These are phyloP conservation scores for Lathronympha strigana DNA, from an alignment of 2,888 invertebrate species.

Conservation along the genomic window DNA sequence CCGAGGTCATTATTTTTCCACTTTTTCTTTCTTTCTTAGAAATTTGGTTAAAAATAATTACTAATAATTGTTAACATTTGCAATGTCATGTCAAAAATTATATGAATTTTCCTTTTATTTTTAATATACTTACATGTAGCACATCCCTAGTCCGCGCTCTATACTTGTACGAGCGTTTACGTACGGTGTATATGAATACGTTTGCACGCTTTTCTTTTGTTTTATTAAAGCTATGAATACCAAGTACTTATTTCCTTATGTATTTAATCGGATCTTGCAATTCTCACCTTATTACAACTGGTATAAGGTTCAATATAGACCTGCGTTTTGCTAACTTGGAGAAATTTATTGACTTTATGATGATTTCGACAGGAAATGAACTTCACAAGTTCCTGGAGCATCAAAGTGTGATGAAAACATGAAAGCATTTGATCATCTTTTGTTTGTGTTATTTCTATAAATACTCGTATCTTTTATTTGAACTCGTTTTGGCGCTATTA, in stretches of 20 bases:
- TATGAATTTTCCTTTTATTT: no score
- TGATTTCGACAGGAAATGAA: conserved; percentile 8
- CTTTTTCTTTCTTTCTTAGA: no score
- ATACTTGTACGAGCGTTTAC: conserved; percentile 21
- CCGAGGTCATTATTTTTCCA: no score
- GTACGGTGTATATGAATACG: conserved; percentile 1
- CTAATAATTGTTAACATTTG: no score
- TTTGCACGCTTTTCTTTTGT: conserved; percentile 34
- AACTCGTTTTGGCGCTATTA: not conserved
- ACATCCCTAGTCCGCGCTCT: not conserved
- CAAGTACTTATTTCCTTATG: conserved; percentile 20
- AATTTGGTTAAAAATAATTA: no score
- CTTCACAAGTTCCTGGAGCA: conserved; percentile 19
- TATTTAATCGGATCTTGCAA: not conserved
- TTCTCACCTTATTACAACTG: not conserved
- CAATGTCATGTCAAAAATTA: no score
- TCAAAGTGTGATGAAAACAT: conserved; percentile 23
- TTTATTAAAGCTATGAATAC: conserved; percentile 39
- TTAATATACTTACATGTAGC: no score
- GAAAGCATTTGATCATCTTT: conserved; percentile 12
- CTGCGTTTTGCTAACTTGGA: not conserved
- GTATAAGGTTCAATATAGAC: not conserved
- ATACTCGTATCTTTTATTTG: conserved; percentile 4
- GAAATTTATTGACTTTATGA: conserved; percentile 6
- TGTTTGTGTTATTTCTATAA: conserved; percentile 17